phyloP scores from a whole-genome alignment of 2,113 vertebrate genomes.

The Emydocephalus ijimae region DNA sequence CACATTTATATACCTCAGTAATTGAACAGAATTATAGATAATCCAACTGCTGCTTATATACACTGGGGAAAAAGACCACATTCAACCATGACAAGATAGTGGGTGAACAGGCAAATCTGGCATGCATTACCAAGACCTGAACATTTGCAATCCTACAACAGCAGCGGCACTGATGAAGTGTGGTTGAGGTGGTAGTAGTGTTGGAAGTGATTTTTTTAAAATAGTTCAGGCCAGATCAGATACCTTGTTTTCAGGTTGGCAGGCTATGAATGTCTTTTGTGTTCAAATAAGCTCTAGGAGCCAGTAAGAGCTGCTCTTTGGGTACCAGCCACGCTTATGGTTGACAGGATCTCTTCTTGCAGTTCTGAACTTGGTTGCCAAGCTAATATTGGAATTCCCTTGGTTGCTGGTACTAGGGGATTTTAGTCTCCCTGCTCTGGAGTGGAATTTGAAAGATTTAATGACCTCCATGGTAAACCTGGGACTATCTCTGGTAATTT shows the following conservation, averaged over 20 bases:
- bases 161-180: neutral
- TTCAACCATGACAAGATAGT: neutral
- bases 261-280: neutral
- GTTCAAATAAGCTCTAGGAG: neutral
- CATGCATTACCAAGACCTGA: neutral
- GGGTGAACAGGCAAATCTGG: neutral
- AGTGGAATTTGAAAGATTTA: neutral
- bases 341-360: neutral
- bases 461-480: neutral
- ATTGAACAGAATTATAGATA: neutral
- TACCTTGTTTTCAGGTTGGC: neutral
- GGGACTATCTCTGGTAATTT: neutral
- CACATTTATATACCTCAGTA: neutral
- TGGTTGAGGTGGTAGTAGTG: neutral
- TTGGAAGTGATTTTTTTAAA: neutral
- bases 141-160: neutral
- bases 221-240: neutral
- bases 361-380: neutral
- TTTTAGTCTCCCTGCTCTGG: neutral
- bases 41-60: neutral
- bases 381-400: neutral
- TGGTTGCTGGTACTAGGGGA: neutral
- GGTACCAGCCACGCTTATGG: neutral
- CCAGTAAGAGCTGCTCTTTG: neutral
- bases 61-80: neutral